Evolutionary conservation across 1,140 invertebrate species (phyloP).

Genomic region (Sesamia nonagrioides): DNA sequence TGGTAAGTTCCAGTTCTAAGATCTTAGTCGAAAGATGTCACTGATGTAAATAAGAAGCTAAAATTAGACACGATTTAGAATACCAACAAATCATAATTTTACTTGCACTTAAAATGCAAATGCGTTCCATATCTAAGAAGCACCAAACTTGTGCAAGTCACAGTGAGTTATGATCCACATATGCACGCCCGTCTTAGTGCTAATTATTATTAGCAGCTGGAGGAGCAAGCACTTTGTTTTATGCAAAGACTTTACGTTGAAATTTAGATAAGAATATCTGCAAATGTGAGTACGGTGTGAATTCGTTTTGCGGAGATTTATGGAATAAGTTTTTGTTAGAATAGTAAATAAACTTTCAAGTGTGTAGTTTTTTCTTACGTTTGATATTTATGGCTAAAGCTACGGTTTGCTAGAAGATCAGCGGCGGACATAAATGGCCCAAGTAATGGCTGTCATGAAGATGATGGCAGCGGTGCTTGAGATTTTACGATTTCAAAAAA

Average conservation of each 20-base stretch:
- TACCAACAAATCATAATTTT: background rate
- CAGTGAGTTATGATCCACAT: background rate
- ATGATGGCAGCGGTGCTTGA: too few species aligned
- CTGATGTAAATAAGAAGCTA: too few species aligned
- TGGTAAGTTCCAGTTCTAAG: too few species aligned
- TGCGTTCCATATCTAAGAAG: background rate
- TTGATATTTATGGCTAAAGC: too few species aligned
- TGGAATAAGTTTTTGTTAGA: background rate
- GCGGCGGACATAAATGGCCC: too few species aligned
- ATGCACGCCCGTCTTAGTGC: background rate
- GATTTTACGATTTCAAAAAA: too few species aligned
- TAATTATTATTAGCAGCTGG: background rate
- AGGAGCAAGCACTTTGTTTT: constrained; percentile 9
- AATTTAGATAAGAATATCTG: constrained; percentile 2
- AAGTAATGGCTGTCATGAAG: too few species aligned
- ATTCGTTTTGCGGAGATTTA: background rate
- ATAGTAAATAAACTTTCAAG: background rate
- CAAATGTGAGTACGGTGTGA: background rate
- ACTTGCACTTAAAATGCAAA: background rate
- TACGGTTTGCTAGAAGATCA: too few species aligned
- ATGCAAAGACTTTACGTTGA: background rate
- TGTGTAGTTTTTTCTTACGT: background rate
- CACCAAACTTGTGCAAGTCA: background rate
- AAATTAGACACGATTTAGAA: too few species aligned
- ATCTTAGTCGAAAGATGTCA: too few species aligned